A percentile compares a stretch with the other conserved stretches of the same genome.
phyloP scores from a whole-genome alignment of 2,888 invertebrate genomes.

The Mechanitis mazaeus region DNA sequence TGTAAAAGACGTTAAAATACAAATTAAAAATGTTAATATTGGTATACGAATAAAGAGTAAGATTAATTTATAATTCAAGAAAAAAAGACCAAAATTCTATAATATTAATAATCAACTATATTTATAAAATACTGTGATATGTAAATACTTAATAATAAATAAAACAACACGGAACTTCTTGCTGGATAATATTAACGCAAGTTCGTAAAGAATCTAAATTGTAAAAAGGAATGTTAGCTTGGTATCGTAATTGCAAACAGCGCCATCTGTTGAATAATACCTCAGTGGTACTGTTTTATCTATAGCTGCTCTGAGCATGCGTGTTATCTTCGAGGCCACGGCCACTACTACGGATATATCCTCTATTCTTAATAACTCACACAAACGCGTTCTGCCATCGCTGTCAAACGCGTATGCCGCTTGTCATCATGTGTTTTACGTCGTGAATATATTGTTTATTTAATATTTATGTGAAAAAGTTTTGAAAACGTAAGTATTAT shows the following conservation, averaged over 20 bases:
- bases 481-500: constrained; percentile 49
- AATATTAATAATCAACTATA: no score
- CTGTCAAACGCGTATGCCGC: constrained; percentile 53
- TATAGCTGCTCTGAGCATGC: constrained; percentile 54
- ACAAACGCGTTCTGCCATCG: constrained; percentile 45
- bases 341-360: constrained; percentile 51
- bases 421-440: constrained; percentile 50
- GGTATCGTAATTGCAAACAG: constrained; percentile 11
- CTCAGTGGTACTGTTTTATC: constrained; percentile 46
- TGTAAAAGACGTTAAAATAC: no score
- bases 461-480: constrained; percentile 31
- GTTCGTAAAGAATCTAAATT: not conserved
- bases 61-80: no score
- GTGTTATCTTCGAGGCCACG: constrained; percentile 56
- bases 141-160: no score
- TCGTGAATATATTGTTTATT: constrained; percentile 42
- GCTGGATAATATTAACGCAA: not conserved
- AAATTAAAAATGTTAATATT: no score
- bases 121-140: no score
- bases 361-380: constrained; percentile 39
- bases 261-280: constrained; percentile 27
- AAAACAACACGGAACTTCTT: not conserved
- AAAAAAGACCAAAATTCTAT: no score
- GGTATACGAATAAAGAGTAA: no score
- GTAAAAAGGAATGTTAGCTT: not conserved